Evolutionary conservation across 2,797 vertebrate genomes (phyloP).

Genomic region (Cyprinodon diabolis): DNA sequence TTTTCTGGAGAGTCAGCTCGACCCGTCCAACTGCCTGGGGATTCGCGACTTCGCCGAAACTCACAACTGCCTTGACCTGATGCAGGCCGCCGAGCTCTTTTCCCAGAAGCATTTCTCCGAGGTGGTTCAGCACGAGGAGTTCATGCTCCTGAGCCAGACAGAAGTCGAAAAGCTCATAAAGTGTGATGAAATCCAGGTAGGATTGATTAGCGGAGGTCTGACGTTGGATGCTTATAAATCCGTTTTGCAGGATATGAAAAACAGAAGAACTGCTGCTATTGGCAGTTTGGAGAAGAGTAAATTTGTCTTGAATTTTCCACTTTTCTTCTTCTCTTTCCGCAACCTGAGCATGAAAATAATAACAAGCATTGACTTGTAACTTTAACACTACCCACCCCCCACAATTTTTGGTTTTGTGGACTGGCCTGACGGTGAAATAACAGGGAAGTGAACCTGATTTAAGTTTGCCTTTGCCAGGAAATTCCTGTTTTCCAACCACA

Average conservation of each 20-base stretch:
- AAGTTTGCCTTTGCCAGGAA: conserved; percentile 62
- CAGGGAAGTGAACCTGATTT: conserved; percentile 65
- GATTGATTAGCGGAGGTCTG: not conserved
- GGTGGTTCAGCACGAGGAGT: conserved; percentile 98
- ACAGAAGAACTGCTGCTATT: not conserved
- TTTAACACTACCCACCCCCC: conserved; percentile 28
- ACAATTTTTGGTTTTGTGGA: conserved; percentile 30
- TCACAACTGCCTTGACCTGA: conserved; percentile 96
- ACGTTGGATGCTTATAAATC: not conserved
- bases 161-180: conserved; percentile 98
- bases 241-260: not conserved
- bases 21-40: conserved; percentile 97
- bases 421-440: conserved; percentile 67
- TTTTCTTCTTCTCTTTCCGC: conserved; percentile 40
- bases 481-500: conserved; percentile 61
- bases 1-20: conserved; percentile 96
- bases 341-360: conserved; percentile 27
- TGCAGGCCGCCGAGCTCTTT: conserved; percentile 96
- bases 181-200: conserved; percentile 98
- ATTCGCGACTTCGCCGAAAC: conserved; percentile 98
- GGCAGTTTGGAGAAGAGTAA: conserved; percentile 6
- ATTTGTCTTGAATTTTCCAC: conserved; percentile 25
- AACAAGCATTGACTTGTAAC: conserved; percentile 55
- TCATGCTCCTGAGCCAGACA: conserved; percentile 94
- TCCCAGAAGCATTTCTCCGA: conserved; percentile 98